Evolutionary conservation across 2,113 vertebrate genomes (phyloP).

Genomic region (Onychostruthus taczanowskii): DNA sequence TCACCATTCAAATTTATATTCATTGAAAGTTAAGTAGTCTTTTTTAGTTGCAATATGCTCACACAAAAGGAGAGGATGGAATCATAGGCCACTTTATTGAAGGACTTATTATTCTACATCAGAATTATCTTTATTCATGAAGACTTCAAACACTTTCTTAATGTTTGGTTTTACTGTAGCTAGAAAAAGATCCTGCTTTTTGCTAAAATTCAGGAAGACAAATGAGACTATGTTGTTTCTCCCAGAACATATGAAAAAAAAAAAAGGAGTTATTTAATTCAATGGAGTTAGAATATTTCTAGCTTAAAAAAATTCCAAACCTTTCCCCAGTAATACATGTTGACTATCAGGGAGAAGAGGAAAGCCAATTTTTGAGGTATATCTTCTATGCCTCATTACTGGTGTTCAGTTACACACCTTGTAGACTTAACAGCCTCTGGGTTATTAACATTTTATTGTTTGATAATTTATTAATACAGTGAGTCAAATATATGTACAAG

Average conservation of each 20-base stretch:
- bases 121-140: conserved; percentile 36
- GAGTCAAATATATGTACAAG: background rate
- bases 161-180: background rate
- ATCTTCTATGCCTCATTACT: background rate
- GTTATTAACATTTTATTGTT: background rate
- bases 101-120: background rate
- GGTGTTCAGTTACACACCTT: background rate
- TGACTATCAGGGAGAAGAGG: background rate
- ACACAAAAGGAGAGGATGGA: background rate
- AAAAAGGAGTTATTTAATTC: background rate
- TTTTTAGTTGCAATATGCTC: background rate
- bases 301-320: background rate
- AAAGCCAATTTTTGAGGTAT: background rate
- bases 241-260: background rate
- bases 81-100: background rate
- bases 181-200: background rate
- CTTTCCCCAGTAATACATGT: background rate
- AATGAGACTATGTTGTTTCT: background rate
- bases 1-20: background rate
- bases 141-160: background rate
- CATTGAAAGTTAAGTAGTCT: background rate
- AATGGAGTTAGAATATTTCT: background rate
- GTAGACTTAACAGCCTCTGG: background rate
- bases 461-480: background rate
- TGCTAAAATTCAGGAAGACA: background rate